A percentile compares a stretch with the other conserved stretches of the same genome.
Evolutionary conservation across 1,140 invertebrate genomes (phyloP).

Genomic region (Cotesia chilonis): DNA sequence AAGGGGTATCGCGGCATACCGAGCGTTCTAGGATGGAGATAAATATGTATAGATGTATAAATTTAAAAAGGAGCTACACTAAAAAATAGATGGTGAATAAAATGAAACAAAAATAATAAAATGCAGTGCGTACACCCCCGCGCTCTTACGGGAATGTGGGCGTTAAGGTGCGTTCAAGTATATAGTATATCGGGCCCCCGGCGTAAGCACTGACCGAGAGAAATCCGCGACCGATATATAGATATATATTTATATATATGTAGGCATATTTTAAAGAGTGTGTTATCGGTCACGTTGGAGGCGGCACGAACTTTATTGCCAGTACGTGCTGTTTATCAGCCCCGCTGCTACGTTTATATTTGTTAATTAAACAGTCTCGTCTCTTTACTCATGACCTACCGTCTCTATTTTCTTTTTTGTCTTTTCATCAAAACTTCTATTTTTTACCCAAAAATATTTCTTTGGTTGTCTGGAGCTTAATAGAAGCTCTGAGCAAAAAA

Average conservation of each 20-base stretch:
- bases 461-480: no score
- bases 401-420: no score
- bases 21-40: conserved; percentile 20
- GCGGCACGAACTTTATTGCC: conserved; percentile 50
- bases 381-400: background rate
- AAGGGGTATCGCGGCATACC: background rate
- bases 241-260: no score
- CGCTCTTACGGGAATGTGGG: conserved; percentile 45
- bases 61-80: background rate
- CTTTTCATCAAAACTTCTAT: no score
- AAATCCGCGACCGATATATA: conserved; percentile 42
- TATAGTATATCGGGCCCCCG: conserved; percentile 35
- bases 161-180: conserved; percentile 50
- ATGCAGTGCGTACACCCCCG: conserved; percentile 22
- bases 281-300: conserved; percentile 51
- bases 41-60: conserved; percentile 10
- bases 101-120: conserved; percentile 15
- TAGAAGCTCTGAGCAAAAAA: no score
- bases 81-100: background rate
- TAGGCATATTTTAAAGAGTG: conserved; percentile 34
- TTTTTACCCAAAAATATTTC: no score
- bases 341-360: conserved; percentile 44
- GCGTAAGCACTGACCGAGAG: conserved; percentile 29
- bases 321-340: conserved; percentile 52
- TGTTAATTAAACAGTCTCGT: conserved; percentile 53